These are phyloP conservation scores for Koerneria pararmatus DNA, from an alignment of 2,888 invertebrate species.

Conservation along the genomic window DNA sequence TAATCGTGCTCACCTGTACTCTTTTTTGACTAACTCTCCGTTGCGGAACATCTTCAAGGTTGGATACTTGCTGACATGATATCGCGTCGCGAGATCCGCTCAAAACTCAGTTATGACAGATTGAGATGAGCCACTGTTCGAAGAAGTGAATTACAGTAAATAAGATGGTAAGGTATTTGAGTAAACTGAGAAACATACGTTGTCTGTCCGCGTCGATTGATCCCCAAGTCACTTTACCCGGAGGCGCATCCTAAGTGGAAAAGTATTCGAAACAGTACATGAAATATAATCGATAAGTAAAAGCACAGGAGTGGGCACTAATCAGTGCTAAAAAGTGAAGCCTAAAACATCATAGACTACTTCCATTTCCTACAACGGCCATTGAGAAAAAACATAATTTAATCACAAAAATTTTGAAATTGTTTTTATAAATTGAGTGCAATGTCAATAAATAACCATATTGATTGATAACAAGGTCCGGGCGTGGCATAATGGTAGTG, in stretches of 20 bases:
- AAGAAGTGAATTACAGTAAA: too few relatives aligned
- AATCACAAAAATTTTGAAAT: too few relatives aligned
- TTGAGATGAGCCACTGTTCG: too few relatives aligned
- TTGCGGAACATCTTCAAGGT: conserved; percentile 81
- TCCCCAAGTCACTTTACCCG: conserved; percentile 82
- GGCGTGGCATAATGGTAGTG: too few relatives aligned
- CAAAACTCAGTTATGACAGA: conserved; percentile 34
- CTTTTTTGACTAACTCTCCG: conserved; percentile 63
- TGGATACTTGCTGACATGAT: conserved; percentile 95
- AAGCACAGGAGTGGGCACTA: too few relatives aligned
- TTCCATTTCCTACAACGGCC: background rate
- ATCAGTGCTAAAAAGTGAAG: too few relatives aligned
- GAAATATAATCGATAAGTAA: background rate
- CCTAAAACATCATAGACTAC: too few relatives aligned
- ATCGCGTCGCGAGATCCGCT: conserved; percentile 78
- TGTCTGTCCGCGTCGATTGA: conserved; percentile 96
- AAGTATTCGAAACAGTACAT: conserved; percentile 10
- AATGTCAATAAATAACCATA: too few relatives aligned
- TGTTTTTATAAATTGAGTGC: too few relatives aligned
- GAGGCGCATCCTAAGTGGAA: conserved; percentile 61
- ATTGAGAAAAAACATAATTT: too few relatives aligned
- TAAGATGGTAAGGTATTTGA: background rate
- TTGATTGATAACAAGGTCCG: too few relatives aligned
- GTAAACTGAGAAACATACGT: conserved; percentile 65
- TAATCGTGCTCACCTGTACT: conserved; percentile 59